These are phyloP conservation scores for Bombus confusus DNA, from an alignment of 1,140 invertebrate genomes.

Conservation along the genomic window DNA sequence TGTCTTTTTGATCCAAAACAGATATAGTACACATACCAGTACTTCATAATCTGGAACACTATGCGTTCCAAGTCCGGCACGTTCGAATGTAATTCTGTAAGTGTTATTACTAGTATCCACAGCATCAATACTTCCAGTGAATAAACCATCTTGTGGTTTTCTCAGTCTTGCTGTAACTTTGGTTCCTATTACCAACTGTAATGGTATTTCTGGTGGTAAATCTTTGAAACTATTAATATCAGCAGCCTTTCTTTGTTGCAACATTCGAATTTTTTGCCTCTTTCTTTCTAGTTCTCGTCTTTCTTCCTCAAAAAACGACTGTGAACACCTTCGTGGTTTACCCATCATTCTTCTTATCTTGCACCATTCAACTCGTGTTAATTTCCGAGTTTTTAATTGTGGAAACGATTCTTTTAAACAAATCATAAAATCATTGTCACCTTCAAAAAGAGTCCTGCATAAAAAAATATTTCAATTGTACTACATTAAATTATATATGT, in stretches of 20 bases:
- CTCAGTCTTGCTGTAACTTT: constrained; percentile 96
- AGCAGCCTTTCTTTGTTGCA: constrained; percentile 96
- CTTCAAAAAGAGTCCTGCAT: constrained; percentile 93
- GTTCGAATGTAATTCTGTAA: constrained; percentile 98
- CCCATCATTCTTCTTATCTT: constrained; percentile 98
- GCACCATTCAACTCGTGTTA: constrained; percentile 97
- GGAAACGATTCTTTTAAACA: constrained; percentile 98
- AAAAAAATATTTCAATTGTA: constrained; percentile 29
- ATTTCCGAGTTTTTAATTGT: constrained; percentile 91
- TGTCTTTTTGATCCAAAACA: not conserved
- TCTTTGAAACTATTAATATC: constrained; percentile 92
- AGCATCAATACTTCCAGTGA: constrained; percentile 97
- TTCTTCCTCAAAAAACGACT: constrained; percentile 98
- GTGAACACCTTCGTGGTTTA: constrained; percentile 96
- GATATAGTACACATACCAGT: constrained; percentile 83
- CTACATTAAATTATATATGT: constrained; percentile 19
- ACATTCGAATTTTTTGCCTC: constrained; percentile 94
- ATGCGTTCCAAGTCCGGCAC: constrained; percentile 95
- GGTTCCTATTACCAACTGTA: constrained; percentile 97
- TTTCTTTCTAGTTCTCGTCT: constrained; percentile 94
- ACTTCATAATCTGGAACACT: constrained; percentile 99
- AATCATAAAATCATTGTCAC: constrained; percentile 98
- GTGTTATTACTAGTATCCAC: constrained; percentile 98
- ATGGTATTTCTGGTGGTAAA: constrained; percentile 97
- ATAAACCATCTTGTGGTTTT: constrained; percentile 97